These are phyloP conservation scores for Silurus aristotelis DNA, from an alignment of 2,797 vertebrate species.

Conservation along the genomic window DNA sequence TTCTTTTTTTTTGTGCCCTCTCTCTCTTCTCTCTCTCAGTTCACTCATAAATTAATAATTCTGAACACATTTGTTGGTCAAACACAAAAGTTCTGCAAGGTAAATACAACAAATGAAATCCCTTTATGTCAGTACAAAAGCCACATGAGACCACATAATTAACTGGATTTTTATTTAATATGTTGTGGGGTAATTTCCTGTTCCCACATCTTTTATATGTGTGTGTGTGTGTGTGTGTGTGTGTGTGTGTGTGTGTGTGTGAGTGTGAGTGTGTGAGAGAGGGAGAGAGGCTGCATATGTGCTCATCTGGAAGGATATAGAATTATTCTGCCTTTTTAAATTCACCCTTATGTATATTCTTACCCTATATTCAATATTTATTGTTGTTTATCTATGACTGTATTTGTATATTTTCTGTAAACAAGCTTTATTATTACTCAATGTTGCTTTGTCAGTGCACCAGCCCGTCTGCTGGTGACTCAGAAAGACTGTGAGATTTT, in stretches of 20 bases:
- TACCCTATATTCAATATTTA: conserved; percentile 9
- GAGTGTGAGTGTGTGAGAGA: background rate
- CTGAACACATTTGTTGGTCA: background rate
- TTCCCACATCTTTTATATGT: background rate
- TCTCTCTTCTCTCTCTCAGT: background rate
- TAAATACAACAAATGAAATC: conserved; percentile 4
- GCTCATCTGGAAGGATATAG: background rate
- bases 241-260: conserved; percentile 1
- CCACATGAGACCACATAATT: background rate
- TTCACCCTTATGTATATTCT: conserved; percentile 11
- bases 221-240: conserved; percentile 10
- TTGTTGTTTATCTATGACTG: background rate
- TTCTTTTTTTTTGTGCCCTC: background rate
- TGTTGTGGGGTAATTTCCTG: conserved; percentile 8
- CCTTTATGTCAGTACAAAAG: background rate
- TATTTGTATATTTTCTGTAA: conserved; percentile 6
- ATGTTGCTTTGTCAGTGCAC: background rate
- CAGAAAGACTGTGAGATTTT: background rate
- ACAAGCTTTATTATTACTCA: background rate
- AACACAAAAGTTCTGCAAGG: background rate
- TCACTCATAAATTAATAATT: background rate
- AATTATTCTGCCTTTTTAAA: background rate
- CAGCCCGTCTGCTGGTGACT: background rate
- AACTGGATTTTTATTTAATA: background rate
- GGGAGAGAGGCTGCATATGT: background rate